phyloP scores from a whole-genome alignment of 2,797 vertebrate species.

The Antennarius maculatus region DNA sequence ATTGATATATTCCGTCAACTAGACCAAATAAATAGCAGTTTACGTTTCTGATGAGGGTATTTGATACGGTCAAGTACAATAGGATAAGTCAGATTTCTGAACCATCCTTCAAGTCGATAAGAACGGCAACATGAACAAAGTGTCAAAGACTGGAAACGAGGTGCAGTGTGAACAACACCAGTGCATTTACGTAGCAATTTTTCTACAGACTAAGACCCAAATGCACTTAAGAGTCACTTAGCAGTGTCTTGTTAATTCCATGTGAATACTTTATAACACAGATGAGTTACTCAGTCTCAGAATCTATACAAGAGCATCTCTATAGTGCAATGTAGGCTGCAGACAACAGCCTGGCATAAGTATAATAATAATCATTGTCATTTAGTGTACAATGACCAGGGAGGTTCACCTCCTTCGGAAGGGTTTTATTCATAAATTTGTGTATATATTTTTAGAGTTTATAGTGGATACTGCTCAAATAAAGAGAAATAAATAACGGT shows the following conservation, averaged over 20 bases:
- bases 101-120: slow-evolving; percentile 38
- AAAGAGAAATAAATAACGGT: slow-evolving; percentile 53
- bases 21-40: slow-evolving; percentile 33
- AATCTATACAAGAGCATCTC: slow-evolving; percentile 69
- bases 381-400: slow-evolving; percentile 53
- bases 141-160: slow-evolving; percentile 28
- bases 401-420: slow-evolving; percentile 45
- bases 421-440: slow-evolving; percentile 28
- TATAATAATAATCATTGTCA: slow-evolving; percentile 38
- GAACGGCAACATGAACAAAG: slow-evolving; percentile 44
- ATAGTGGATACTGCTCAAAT: slow-evolving; percentile 39
- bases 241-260: slow-evolving; percentile 37
- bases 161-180: slow-evolving; percentile 50
- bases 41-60: slow-evolving; percentile 36
- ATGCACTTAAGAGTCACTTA: slow-evolving; percentile 58
- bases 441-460: slow-evolving; percentile 27
- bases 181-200: slow-evolving; percentile 62
- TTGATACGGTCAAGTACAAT: slow-evolving; percentile 64
- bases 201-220: slow-evolving; percentile 50
- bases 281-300: slow-evolving; percentile 73
- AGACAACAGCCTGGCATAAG: slow-evolving; percentile 45
- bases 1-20: slow-evolving; percentile 38
- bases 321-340: slow-evolving; percentile 75
- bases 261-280: slow-evolving; percentile 56
- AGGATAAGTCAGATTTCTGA: slow-evolving; percentile 60